Evolutionary conservation across 2,113 vertebrate genomes (phyloP).

Genomic region (Progne subis): DNA sequence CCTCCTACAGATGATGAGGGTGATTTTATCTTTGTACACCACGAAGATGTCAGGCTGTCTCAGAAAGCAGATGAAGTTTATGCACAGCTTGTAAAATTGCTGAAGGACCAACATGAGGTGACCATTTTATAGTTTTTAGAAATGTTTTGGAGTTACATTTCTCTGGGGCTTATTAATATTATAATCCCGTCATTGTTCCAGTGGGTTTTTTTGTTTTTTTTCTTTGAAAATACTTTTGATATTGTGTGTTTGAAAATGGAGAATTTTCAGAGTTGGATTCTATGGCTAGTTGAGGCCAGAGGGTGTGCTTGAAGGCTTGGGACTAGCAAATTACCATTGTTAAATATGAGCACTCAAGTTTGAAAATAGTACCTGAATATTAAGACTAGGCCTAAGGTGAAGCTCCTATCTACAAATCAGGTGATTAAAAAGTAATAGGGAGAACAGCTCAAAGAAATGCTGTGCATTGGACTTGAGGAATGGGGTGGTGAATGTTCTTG

Average conservation of each 20-base stretch:
- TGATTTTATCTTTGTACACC: slow-evolving; percentile 92
- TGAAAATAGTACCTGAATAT: background rate
- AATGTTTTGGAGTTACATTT: background rate
- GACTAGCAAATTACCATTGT: background rate
- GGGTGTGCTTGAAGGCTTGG: background rate
- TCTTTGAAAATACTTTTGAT: background rate
- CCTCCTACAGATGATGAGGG: slow-evolving; percentile 88
- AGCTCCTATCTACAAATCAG: background rate
- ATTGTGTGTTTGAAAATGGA: background rate
- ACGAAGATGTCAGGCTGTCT: slow-evolving; percentile 86
- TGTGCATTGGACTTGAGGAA: background rate
- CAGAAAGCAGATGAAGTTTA: slow-evolving; percentile 90
- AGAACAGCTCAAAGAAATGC: background rate
- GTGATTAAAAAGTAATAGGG: too few species aligned
- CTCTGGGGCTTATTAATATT: background rate
- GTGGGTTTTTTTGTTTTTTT: background rate
- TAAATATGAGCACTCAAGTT: background rate
- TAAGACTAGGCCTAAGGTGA: background rate
- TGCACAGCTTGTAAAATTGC: slow-evolving; percentile 84
- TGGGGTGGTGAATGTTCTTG: background rate
- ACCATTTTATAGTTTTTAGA: background rate
- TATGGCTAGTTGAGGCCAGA: background rate
- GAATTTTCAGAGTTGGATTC: background rate
- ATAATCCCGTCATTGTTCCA: background rate
- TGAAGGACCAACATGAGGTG: slow-evolving; percentile 91